These are phyloP conservation scores for Priocnemis perturbator DNA, from an alignment of 2,888 invertebrate genomes.

Conservation along the genomic window DNA sequence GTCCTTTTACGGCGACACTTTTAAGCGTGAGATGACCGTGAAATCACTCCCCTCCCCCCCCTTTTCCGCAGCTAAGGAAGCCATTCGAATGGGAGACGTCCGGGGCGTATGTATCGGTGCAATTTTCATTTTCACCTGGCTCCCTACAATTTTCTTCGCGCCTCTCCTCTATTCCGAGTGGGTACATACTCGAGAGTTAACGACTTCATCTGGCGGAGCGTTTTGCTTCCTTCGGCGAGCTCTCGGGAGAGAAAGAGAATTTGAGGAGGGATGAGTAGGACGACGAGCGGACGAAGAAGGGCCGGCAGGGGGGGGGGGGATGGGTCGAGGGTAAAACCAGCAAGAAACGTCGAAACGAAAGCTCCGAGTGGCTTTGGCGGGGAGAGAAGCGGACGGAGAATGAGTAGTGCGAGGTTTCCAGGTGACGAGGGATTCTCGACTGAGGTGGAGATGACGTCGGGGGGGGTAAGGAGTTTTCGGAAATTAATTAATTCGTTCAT, in stretches of 20 bases:
- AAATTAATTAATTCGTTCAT: constrained; percentile 60
- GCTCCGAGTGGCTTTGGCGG: background rate
- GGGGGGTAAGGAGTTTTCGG: constrained; percentile 36
- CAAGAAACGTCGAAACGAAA: background rate
- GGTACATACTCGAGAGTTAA: constrained; percentile 69
- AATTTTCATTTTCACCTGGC: constrained; percentile 61
- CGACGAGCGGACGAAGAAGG: constrained; percentile 11
- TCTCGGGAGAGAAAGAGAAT: no score
- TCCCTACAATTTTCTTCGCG: constrained; percentile 57
- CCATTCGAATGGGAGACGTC: constrained; percentile 43
- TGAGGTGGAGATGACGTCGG: constrained; percentile 6
- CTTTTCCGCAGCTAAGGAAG: constrained; percentile 18
- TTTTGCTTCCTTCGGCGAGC: constrained; percentile 25
- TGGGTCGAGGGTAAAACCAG: background rate
- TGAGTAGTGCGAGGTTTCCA: no score
- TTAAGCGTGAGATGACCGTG: no score
- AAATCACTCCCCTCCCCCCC: no score
- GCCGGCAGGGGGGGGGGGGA: constrained; percentile 14
- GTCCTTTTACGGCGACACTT: no score
- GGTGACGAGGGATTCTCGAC: constrained; percentile 1
- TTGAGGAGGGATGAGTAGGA: constrained; percentile 10
- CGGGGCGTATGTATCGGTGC: constrained; percentile 53
- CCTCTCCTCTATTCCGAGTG: constrained; percentile 54
- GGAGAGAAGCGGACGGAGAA: background rate
- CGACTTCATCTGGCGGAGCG: constrained; percentile 61